phyloP scores from a whole-genome alignment of 1,140 invertebrate species.

The Drosophila bifasciata region DNA sequence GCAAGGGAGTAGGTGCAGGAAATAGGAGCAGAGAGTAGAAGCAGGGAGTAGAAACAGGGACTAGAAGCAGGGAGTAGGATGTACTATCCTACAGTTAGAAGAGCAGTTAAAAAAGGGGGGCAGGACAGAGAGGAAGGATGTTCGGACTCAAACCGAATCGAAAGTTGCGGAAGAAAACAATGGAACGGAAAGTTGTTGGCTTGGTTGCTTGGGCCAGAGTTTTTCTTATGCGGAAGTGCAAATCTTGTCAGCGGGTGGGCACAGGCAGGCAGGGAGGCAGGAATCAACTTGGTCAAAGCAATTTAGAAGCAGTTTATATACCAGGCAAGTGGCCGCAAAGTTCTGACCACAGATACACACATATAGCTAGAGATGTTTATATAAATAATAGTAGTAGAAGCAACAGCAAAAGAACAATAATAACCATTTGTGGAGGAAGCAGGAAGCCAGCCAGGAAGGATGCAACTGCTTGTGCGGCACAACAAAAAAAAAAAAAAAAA shows the following conservation, averaged over 20 bases:
- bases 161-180: slow-evolving; percentile 27
- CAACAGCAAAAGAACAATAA: slow-evolving; percentile 20
- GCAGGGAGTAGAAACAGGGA: no score
- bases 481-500: slow-evolving; percentile 8
- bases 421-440: slow-evolving; percentile 30
- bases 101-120: slow-evolving; percentile 32
- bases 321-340: slow-evolving; percentile 26
- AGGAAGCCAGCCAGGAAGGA: slow-evolving; percentile 11
- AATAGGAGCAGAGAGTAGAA: no score
- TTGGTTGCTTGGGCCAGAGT: slow-evolving; percentile 23
- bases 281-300: slow-evolving; percentile 59
- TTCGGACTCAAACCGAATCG: slow-evolving; percentile 11
- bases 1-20: no score
- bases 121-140: slow-evolving; percentile 10
- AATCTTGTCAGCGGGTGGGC: slow-evolving; percentile 48
- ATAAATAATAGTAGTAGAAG: no score
- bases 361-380: no score
- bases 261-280: slow-evolving; percentile 6
- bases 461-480: slow-evolving; percentile 24
- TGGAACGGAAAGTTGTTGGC: slow-evolving; percentile 46
- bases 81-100: background rate
- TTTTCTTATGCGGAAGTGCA: slow-evolving; percentile 51
- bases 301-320: slow-evolving; percentile 67
- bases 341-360: slow-evolving; percentile 48
- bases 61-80: no score